A percentile compares a stretch with the other conserved stretches of the same genome.
phyloP scores from a whole-genome alignment of 2,888 invertebrate genomes.

The Apocheima hispidaria region DNA sequence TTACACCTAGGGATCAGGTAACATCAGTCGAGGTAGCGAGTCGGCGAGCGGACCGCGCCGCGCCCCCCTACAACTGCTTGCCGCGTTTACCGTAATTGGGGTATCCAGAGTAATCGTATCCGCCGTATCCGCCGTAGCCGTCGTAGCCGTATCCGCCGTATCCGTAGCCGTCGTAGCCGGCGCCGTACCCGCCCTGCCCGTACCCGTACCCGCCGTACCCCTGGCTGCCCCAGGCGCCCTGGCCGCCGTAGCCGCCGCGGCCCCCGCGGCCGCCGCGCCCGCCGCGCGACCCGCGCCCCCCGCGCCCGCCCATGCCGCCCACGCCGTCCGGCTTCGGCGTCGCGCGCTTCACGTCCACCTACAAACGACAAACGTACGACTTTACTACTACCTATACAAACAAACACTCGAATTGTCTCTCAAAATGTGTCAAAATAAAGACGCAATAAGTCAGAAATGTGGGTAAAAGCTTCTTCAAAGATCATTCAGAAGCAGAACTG shows the following conservation, averaged over 20 bases:
- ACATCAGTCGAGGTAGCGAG: conserved; percentile 86
- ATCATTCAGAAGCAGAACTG: conserved; percentile 86
- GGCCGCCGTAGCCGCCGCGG: conserved; percentile 88
- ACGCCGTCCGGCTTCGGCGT: conserved; percentile 95
- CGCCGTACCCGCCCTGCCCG: conserved; percentile 90
- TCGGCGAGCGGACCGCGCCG: conserved; percentile 76
- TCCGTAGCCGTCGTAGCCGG: conserved; percentile 91
- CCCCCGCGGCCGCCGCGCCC: conserved; percentile 90
- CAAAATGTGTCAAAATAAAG: not conserved
- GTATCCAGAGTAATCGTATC: conserved; percentile 93
- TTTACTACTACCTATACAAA: too few relatives aligned
- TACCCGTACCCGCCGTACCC: conserved; percentile 89
- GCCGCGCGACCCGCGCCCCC: conserved; percentile 88
- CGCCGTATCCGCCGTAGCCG: conserved; percentile 92
- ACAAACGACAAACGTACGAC: not conserved
- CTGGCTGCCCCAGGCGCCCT: conserved; percentile 89
- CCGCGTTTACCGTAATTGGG: conserved; percentile 92
- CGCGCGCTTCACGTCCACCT: conserved; percentile 98
- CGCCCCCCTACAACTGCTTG: conserved; percentile 80
- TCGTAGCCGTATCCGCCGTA: conserved; percentile 91
- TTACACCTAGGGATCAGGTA: conserved; percentile 84
- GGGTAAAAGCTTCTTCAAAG: conserved; percentile 51
- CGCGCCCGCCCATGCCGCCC: conserved; percentile 89
- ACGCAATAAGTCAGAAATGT: conserved; percentile 86
- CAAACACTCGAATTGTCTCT: not conserved